phyloP scores from a whole-genome alignment of 1,140 invertebrate species.

The Helicoverpa armigera region DNA sequence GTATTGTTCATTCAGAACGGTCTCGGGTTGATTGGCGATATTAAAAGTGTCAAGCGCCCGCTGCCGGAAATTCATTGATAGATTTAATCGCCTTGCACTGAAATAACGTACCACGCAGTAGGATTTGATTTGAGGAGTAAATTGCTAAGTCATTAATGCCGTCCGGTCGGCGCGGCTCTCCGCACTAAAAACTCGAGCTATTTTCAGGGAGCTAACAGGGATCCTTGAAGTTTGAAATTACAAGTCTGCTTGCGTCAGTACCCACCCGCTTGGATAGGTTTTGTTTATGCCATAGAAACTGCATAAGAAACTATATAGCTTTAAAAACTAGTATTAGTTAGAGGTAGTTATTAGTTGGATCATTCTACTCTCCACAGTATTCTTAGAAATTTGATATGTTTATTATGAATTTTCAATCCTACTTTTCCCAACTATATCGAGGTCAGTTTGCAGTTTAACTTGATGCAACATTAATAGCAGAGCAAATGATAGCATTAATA shows the following conservation, averaged over 20 bases:
- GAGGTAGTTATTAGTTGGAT: too few relatives aligned
- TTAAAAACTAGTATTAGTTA: too few relatives aligned
- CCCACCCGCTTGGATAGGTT: constrained; percentile 19
- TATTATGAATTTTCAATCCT: too few relatives aligned
- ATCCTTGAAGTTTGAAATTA: constrained; percentile 70
- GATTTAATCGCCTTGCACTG: constrained; percentile 77
- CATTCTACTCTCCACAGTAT: too few relatives aligned
- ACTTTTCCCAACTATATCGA: too few relatives aligned
- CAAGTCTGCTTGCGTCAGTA: constrained; percentile 62
- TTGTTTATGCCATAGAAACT: not conserved
- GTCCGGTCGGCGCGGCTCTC: constrained; percentile 71
- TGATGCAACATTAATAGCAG: too few relatives aligned
- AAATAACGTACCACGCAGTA: constrained; percentile 70
- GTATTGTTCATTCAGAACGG: constrained; percentile 81
- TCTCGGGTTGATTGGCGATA: constrained; percentile 77
- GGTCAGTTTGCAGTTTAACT: too few relatives aligned
- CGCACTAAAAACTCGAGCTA: constrained; percentile 74
- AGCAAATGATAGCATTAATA: too few relatives aligned
- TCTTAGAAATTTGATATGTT: too few relatives aligned
- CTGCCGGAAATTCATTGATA: constrained; percentile 84
- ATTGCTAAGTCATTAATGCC: constrained; percentile 81
- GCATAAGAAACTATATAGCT: not conserved
- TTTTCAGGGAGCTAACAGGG: constrained; percentile 65
- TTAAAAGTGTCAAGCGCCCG: constrained; percentile 79
- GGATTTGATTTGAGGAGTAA: constrained; percentile 79